Conservation (phyloP, 1,140 invertebrate species). For the Pseudomyrmex concolor region DNA sequence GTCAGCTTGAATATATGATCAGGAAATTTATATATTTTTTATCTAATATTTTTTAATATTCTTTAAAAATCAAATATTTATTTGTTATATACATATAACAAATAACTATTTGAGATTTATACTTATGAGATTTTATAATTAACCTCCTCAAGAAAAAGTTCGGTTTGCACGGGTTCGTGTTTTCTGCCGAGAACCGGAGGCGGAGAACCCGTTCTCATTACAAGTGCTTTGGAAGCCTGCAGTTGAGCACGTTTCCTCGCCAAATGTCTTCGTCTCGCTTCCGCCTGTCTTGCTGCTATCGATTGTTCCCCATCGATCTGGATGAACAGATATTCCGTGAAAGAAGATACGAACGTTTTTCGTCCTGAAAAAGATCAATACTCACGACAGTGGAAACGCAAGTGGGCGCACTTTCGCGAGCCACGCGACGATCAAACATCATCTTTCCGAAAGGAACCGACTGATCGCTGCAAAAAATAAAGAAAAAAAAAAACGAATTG, state of each 20-base stretch:
- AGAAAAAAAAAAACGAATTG: not conserved
- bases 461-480: conserved; percentile 80
- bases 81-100: conserved; percentile 1
- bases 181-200: conserved; percentile 91
- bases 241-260: conserved; percentile 86
- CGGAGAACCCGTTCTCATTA: conserved; percentile 87
- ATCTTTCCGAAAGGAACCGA: conserved; percentile 89
- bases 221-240: conserved; percentile 81
- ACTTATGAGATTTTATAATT: not conserved
- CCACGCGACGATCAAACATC: conserved; percentile 94
- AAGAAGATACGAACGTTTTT: not conserved
- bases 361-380: conserved; percentile 14
- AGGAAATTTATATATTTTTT: conserved; percentile 23
- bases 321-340: conserved; percentile 21
- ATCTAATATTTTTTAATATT: too few species aligned
- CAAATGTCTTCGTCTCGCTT: conserved; percentile 87
- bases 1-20: conserved; percentile 84
- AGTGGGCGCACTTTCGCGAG: conserved; percentile 92
- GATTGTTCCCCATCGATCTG: conserved; percentile 87
- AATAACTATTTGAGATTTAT: too few species aligned
- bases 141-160: conserved; percentile 94
- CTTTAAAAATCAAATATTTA: conserved; percentile 16
- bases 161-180: conserved; percentile 94
- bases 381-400: conserved; percentile 86
- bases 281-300: conserved; percentile 86